These are phyloP conservation scores for Passer montanus DNA, from an alignment of 2,113 vertebrate genomes.

Conservation along the genomic window DNA sequence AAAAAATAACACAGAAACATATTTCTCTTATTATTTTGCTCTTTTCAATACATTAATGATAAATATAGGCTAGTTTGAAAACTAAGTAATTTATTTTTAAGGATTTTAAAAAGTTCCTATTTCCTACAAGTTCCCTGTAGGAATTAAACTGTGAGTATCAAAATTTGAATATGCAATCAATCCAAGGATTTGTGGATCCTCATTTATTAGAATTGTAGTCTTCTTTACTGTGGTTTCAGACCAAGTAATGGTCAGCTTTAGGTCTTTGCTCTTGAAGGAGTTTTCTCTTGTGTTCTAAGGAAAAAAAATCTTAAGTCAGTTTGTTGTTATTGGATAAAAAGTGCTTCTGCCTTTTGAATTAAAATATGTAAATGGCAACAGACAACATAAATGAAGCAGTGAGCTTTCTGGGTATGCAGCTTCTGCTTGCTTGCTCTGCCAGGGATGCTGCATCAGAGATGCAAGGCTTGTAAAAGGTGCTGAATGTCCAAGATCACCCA, in stretches of 20 bases:
- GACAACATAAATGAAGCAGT: neutral
- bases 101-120: neutral
- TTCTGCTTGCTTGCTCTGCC: neutral
- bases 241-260: neutral
- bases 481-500: neutral
- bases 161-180: neutral
- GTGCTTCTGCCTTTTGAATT: neutral
- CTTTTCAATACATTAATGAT: neutral
- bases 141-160: neutral
- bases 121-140: neutral
- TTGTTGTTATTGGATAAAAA: neutral
- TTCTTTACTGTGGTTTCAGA: neutral
- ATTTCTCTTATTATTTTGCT: neutral
- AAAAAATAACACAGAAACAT: neutral
- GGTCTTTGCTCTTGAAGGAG: neutral
- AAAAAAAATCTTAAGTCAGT: neutral
- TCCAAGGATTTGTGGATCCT: neutral
- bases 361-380: neutral
- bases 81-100: neutral
- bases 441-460: neutral
- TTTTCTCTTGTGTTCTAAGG: neutral
- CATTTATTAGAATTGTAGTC: neutral
- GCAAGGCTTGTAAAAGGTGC: accelerated
- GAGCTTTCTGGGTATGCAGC: neutral
- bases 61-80: neutral